A percentile compares a stretch with the other conserved stretches of the same genome.
These are phyloP conservation scores for Tadarida brasiliensis DNA, from an alignment of 2,797 vertebrate genomes.

Conservation along the genomic window DNA sequence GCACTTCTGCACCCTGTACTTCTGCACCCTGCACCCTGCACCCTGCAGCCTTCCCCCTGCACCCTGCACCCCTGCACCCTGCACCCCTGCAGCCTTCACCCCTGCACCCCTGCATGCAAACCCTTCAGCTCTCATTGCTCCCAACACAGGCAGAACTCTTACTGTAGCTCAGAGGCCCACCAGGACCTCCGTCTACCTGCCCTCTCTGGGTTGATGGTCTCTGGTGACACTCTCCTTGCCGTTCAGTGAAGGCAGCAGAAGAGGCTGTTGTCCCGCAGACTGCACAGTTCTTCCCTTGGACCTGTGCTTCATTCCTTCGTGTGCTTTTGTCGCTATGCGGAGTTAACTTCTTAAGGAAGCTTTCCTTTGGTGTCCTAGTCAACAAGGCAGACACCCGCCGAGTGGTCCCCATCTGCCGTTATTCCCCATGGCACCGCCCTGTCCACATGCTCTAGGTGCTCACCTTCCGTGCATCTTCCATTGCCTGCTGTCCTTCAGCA, in stretches of 20 bases:
- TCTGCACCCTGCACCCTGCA: too few species aligned
- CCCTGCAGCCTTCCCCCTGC: too few species aligned
- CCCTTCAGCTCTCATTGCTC: background rate
- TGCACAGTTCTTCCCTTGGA: background rate
- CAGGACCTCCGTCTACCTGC: background rate
- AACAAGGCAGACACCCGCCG: accelerated
- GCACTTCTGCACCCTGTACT: too few species aligned
- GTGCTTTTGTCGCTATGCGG: too few species aligned
- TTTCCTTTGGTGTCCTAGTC: background rate
- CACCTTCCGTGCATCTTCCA: background rate
- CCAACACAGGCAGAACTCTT: background rate
- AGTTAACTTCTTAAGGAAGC: too few species aligned
- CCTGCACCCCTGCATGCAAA: too few species aligned
- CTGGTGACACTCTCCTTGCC: background rate
- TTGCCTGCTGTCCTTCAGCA: background rate
- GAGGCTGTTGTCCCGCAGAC: too few species aligned
- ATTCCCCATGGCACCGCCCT: too few species aligned
- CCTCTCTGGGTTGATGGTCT: too few species aligned
- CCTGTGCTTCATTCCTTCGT: background rate
- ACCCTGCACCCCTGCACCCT: too few species aligned
- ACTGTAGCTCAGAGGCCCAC: background rate
- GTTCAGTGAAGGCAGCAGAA: background rate
- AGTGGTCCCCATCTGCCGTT: too few species aligned
- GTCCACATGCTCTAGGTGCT: background rate
- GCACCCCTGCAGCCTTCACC: too few species aligned